Base-by-base conservation (phyloP, 2,888 invertebrate species). In the Drosophila leonis region DNA sequence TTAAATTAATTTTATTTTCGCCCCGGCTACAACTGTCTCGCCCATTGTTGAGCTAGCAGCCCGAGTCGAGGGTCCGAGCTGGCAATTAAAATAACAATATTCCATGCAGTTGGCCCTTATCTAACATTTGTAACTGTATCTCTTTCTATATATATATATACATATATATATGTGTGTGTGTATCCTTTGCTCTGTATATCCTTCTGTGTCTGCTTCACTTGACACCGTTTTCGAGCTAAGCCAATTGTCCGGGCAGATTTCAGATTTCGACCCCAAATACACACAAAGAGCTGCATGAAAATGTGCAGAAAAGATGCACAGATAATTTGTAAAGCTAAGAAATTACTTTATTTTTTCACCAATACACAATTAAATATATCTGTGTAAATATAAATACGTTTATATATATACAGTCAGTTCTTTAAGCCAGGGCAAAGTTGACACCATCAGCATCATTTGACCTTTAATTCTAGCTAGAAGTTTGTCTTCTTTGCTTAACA, bases 1-100 rank as follows among this genome's bases (percentile, higher is more conserved):
- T 88, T 80, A 89, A 89, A 88, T 89, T 88, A 89, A 89, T 89
- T 89, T 90, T 85, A 88, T 88, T 90, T 90, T 90, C 72, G 42
- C 48, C 60, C 63, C 56, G 63, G 65, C 55, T 63, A 62, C 69
- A 65, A 69, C 67, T 67, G 74, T 80, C 65, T 80, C 65, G 63
- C 57, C 80, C 61, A 70, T 76, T 76, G 76, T 76, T 79, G 61
- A 79, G 37, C 52, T 57, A 31, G 29, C 48, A 49, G 35, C 24
- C 18, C 12, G 15, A 56, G 78, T 51, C 49, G 33, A 70, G 76
- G 62, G 84, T 86, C 84, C 88, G 65, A 73, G 78, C 61, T 71
- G 66, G 83, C 88, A 84, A 84, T 84, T 84, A 89, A 84, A 89
- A 89, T 79, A 89, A 89, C 82, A 84, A 85, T 89, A 89, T 89